phyloP scores from a whole-genome alignment of 2,113 vertebrate species.

The Chascanopsetta lugubris region DNA sequence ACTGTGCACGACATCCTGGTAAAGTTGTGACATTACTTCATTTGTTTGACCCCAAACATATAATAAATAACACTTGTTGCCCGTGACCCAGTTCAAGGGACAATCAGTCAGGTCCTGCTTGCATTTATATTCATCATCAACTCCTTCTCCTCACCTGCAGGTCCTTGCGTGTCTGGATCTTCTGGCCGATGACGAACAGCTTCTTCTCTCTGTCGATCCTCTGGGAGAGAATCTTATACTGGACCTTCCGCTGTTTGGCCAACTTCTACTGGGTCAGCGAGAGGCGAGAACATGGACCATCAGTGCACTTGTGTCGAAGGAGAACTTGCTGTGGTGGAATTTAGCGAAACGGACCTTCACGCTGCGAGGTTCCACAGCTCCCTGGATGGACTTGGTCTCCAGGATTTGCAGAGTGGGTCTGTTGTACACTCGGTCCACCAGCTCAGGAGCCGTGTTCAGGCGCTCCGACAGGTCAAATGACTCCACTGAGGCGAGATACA shows the following conservation, averaged over 20 bases:
- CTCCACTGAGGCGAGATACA: constrained; percentile 80
- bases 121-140: no score
- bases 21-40: no score
- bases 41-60: no score
- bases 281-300: neutral
- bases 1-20: no score
- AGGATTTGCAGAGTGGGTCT: constrained; percentile 88
- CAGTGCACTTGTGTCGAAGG: neutral
- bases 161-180: constrained; percentile 95
- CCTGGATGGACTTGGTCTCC: constrained; percentile 84
- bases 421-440: constrained; percentile 89
- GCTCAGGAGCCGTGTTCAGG: constrained; percentile 87
- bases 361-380: constrained; percentile 65
- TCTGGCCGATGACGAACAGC: constrained; percentile 92
- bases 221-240: constrained; percentile 88
- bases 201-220: constrained; percentile 93
- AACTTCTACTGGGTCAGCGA: constrained; percentile 78
- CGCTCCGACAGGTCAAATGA: constrained; percentile 88
- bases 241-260: constrained; percentile 83
- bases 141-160: constrained; percentile 83
- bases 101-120: no score
- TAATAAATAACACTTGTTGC: no score
- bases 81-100: no score
- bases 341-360: constrained; percentile 78
- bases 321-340: neutral